A percentile compares a stretch with the other conserved stretches of the same genome.
Evolutionary conservation across 2,113 vertebrate genomes (phyloP).

Genomic region (Corydoras sp.): DNA sequence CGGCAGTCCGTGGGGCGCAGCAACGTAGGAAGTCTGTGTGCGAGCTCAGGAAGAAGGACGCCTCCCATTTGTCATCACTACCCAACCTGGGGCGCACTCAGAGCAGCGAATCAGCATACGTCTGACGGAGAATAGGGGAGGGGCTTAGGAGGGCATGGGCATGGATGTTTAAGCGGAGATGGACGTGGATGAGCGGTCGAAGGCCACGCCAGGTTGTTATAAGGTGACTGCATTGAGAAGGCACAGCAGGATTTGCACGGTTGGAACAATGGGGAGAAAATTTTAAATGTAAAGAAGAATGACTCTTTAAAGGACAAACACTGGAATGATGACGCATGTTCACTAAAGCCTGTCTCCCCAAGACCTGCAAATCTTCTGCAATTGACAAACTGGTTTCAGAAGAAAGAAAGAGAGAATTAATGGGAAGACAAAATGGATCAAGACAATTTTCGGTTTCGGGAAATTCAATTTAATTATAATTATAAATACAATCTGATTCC

Average conservation of each 20-base stretch:
- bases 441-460: no score
- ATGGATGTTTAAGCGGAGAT: conserved; percentile 47
- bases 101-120: conserved; percentile 81
- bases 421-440: background rate
- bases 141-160: conserved; percentile 45
- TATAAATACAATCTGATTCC: background rate
- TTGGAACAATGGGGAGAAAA: background rate
- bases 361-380: conserved; percentile 6
- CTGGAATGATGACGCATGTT: background rate
- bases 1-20: conserved; percentile 72
- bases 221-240: conserved; percentile 38
- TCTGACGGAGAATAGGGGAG: conserved; percentile 69
- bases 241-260: conserved; percentile 4
- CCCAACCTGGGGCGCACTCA: conserved; percentile 77
- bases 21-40: conserved; percentile 74
- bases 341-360: conserved; percentile 3
- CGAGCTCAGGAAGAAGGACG: conserved; percentile 73
- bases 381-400: background rate
- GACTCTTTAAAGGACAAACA: background rate
- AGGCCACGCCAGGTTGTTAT: conserved; percentile 53
- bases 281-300: background rate
- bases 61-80: conserved; percentile 66
- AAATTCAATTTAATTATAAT: background rate
- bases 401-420: background rate
- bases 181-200: conserved; percentile 43